These are phyloP conservation scores for Pteria penguin DNA, from an alignment of 2,888 invertebrate genomes.

Conservation along the genomic window DNA sequence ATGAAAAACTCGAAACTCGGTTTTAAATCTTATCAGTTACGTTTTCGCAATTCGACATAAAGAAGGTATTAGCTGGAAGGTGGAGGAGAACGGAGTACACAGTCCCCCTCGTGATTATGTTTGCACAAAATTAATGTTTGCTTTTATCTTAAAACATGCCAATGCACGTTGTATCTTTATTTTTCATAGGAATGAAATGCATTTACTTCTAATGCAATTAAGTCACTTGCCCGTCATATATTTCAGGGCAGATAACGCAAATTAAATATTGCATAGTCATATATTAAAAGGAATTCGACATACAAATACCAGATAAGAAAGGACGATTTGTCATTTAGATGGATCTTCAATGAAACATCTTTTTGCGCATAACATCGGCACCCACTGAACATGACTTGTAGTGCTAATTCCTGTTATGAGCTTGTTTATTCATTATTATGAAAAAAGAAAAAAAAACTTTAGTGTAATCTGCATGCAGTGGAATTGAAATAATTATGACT, in stretches of 20 bases:
- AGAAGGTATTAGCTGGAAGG: neutral
- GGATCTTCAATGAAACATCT: too few relatives aligned
- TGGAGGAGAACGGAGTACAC: neutral
- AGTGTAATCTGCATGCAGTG: too few relatives aligned
- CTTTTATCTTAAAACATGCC: conserved; percentile 19
- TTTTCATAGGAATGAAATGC: conserved; percentile 29
- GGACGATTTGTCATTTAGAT: too few relatives aligned
- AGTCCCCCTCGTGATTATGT: neutral
- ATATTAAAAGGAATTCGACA: neutral
- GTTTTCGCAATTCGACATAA: neutral
- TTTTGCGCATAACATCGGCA: too few relatives aligned
- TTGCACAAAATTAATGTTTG: conserved; percentile 28
- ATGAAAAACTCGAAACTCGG: conserved; percentile 10
- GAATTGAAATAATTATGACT: too few relatives aligned
- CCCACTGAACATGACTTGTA: too few relatives aligned
- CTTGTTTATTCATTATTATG: too few relatives aligned
- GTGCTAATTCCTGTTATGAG: too few relatives aligned
- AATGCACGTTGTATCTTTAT: conserved; percentile 3
- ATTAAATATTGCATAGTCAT: conserved; percentile 32
- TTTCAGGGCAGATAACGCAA: conserved; percentile 28
- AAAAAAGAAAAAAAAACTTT: too few relatives aligned
- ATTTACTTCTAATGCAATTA: conserved; percentile 30
- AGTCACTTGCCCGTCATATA: conserved; percentile 26
- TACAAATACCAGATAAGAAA: neutral
- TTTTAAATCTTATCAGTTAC: conserved; percentile 30